phyloP scores from a whole-genome alignment of 2,113 vertebrate genomes.

The Pterocles burchelli region DNA sequence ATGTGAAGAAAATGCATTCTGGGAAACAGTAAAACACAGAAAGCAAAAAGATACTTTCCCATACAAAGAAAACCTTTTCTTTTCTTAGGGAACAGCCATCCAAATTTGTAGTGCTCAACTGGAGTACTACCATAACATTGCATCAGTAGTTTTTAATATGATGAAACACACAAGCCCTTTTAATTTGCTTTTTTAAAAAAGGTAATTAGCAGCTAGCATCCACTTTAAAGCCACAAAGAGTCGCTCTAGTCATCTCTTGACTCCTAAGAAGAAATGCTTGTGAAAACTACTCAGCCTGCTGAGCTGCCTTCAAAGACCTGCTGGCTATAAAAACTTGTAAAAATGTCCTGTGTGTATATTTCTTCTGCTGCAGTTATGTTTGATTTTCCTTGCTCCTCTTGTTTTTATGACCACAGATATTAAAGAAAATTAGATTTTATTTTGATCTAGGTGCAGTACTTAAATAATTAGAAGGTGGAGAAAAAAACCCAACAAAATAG shows the following conservation, averaged over 20 bases:
- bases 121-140: background rate
- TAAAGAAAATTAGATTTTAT: background rate
- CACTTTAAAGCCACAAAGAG: background rate
- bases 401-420: background rate
- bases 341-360: background rate
- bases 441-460: background rate
- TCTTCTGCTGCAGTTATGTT: background rate
- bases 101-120: background rate
- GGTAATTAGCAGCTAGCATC: background rate
- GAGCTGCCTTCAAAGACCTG: background rate
- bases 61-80: background rate
- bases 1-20: background rate
- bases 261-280: background rate
- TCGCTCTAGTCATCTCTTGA: background rate
- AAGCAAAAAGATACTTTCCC: background rate
- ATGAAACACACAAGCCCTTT: background rate
- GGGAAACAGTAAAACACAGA: background rate
- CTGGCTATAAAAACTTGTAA: background rate
- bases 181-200: background rate
- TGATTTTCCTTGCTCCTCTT: background rate
- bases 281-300: background rate
- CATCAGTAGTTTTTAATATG: background rate
- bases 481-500: background rate
- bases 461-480: background rate
- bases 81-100: background rate